Percentiles rank a stretch among this genome's conserved stretches.
phyloP scores from a whole-genome alignment of 2,113 vertebrate genomes.

The Phycodurus eques region DNA sequence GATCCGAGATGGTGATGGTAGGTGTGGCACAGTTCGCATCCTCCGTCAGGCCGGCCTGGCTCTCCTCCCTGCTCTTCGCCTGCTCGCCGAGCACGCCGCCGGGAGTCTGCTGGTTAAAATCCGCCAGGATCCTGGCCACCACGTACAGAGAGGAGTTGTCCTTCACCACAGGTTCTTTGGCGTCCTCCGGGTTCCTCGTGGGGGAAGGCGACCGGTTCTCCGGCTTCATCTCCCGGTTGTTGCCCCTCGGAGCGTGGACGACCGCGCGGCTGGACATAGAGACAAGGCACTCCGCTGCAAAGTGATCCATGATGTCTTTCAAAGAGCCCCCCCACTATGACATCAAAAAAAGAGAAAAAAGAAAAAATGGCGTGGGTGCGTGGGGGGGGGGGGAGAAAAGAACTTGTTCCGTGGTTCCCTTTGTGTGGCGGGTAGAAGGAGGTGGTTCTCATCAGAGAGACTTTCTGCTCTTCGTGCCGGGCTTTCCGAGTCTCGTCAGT shows the following conservation, averaged over 20 bases:
- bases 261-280: slow-evolving; percentile 92
- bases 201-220: slow-evolving; percentile 69
- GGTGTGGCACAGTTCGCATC: slow-evolving; percentile 88
- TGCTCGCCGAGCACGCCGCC: slow-evolving; percentile 67
- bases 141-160: slow-evolving; percentile 88
- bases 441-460: slow-evolving; percentile 72
- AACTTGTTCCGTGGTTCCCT: slow-evolving; percentile 71
- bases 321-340: slow-evolving; percentile 62
- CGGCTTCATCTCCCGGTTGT: slow-evolving; percentile 72
- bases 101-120: slow-evolving; percentile 92
- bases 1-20: slow-evolving; percentile 77
- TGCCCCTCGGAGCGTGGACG: slow-evolving; percentile 80
- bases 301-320: slow-evolving; percentile 88
- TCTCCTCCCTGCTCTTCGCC: slow-evolving; percentile 79
- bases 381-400: slow-evolving; percentile 36
- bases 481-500: slow-evolving; percentile 52
- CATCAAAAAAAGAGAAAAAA: slow-evolving; percentile 56
- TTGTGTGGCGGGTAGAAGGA: slow-evolving; percentile 71
- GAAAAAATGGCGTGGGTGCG: slow-evolving; percentile 35
- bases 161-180: slow-evolving; percentile 75
- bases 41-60: slow-evolving; percentile 71
- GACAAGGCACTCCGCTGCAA: slow-evolving; percentile 98
- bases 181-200: slow-evolving; percentile 75
- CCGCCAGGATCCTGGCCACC: slow-evolving; percentile 93
- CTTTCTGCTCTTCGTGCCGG: slow-evolving; percentile 73